Base-by-base conservation (phyloP, 2,888 invertebrate genomes). In the Zygaena filipendulae region DNA sequence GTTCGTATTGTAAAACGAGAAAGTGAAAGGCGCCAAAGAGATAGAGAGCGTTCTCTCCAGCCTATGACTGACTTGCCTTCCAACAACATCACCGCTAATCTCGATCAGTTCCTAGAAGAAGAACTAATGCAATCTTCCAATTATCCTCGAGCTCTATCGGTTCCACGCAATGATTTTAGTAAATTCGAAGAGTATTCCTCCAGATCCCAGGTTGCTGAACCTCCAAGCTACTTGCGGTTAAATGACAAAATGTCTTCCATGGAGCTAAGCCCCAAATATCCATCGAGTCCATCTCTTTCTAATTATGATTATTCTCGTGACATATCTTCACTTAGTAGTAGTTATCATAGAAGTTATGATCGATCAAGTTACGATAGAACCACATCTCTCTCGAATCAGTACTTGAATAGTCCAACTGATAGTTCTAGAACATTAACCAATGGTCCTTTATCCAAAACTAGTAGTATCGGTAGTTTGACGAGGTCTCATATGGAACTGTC, bases 1-100 rank as follows among this genome's bases (percentile, higher is more conserved):
- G 95, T 96, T 10, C 84, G 95, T 33, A 95, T 95, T 49, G 95
- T 96, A 1, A 96, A 96, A 69, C 82, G 95, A 8, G 94, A 95
- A 59, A 92, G 93, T 11, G 95, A 94, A 59, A 84, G 93, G 28
- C 81, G 95, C 1, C 92, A 92, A 53, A 80, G 91, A 25, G 92
- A 92, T 48, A 81, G 91, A 24, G 92, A 92, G 47, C 86, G 90
- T 24, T 80, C 80, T 1, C 48, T 81, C 1, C 81, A 81, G 36
- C 81, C 81, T 0, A 66, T 79, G 59, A 56, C 70, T 0, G 81
- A 81, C 32, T 81, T 79, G 79, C 59, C 72, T 0, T 46, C 56
- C 3, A 68, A 59, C 38, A 68, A 63, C 27, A 58, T 74, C 9
- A 64, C 68, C 0, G 63, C 71, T 3, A 79, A 72, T 37, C 49